phyloP scores from a whole-genome alignment of 2,113 vertebrate species.

The Nyctibius bracteatus region DNA sequence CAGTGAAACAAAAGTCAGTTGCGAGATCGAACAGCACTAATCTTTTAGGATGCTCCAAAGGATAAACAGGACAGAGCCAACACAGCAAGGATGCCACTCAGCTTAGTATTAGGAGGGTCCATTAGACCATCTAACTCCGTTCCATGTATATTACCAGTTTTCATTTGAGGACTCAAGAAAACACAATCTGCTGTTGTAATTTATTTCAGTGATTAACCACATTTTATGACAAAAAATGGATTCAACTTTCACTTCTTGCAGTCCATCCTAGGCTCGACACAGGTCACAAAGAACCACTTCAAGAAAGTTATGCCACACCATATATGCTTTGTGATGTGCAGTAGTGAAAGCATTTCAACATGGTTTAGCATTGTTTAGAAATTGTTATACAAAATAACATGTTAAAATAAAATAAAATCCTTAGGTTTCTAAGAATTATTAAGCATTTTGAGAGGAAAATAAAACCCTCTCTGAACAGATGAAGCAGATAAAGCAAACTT shows the following conservation, averaged over 20 bases:
- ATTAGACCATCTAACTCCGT: background rate
- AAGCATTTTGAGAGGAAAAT: background rate
- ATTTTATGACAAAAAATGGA: background rate
- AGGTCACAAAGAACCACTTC: background rate
- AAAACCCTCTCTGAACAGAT: background rate
- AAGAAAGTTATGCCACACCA: background rate
- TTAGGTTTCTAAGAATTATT: background rate
- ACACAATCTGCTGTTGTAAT: background rate
- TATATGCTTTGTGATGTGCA: background rate
- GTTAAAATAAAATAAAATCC: background rate
- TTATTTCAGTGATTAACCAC: background rate
- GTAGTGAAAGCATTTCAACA: background rate
- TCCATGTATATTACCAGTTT: background rate
- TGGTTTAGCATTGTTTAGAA: background rate
- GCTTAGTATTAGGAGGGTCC: background rate
- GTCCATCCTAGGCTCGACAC: background rate
- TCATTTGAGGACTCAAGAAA: background rate
- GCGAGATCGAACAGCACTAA: background rate
- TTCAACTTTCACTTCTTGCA: background rate
- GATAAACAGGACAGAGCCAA: background rate
- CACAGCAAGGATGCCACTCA: background rate
- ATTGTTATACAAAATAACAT: background rate
- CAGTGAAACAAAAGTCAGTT: background rate
- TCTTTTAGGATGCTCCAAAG: background rate
- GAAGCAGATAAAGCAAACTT: background rate